A percentile compares a stretch with the other conserved stretches of the same genome.
These are phyloP conservation scores for Azemiops feae DNA, from an alignment of 2,113 vertebrate species.

Conservation along the genomic window DNA sequence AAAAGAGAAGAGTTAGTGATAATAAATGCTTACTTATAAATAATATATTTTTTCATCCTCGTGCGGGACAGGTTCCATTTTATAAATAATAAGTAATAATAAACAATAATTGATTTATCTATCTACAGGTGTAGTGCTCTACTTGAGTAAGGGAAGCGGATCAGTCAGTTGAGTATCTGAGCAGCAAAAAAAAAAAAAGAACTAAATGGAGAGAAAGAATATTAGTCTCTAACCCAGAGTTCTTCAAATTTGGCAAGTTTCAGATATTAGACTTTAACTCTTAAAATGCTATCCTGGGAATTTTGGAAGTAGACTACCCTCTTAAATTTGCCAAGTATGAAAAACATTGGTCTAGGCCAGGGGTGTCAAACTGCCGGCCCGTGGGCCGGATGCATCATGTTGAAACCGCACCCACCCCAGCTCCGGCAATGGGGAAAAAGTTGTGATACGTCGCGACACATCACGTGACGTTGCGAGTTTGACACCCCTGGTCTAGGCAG, in stretches of 20 bases:
- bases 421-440: too few relatives aligned
- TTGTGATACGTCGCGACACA: too few relatives aligned
- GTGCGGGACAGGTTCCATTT: not conserved
- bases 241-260: not conserved
- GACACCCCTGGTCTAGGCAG: too few relatives aligned
- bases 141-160: not conserved
- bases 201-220: not conserved
- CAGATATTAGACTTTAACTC: not conserved
- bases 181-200: not conserved
- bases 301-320: not conserved
- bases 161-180: not conserved
- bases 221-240: not conserved
- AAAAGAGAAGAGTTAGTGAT: not conserved
- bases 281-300: not conserved
- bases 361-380: too few relatives aligned
- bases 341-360: not conserved
- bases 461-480: too few relatives aligned
- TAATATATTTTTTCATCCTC: not conserved
- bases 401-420: too few relatives aligned
- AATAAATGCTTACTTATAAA: not conserved
- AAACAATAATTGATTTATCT: not conserved
- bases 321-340: not conserved
- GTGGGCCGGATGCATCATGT: too few relatives aligned
- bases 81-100: not conserved
- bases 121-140: not conserved